Base-by-base conservation (phyloP, 2,888 invertebrate species). In the Dorcus hopei region DNA sequence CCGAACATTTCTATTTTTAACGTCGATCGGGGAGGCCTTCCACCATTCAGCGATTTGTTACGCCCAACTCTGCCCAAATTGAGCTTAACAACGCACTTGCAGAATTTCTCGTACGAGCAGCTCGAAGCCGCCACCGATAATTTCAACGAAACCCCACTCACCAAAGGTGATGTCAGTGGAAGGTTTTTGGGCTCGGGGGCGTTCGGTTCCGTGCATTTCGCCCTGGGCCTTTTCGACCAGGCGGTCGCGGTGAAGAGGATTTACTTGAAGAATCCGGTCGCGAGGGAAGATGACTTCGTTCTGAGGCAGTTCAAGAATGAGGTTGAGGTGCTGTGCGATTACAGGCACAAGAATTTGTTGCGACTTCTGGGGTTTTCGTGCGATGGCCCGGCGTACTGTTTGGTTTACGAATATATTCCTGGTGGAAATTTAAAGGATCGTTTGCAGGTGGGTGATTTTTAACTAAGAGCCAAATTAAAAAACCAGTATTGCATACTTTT, bases 341-440 rank as follows among this genome's bases (percentile, higher is more conserved):
- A 86, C 65, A 81, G 83, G 39, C 92, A 93, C 78, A 81, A 83
- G 64, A 91, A 92, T 77, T 83, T 93, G 64, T 82, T 93, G 4
- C 84, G 86, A 0, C 80, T 93, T 64, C 78, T 90, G 61, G 92
- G 90, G 0, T 91, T 86, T 74, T 90, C 89, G 4, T 81, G 84
- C 64, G 87, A 90, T 78, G 88, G 88, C 0, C 82, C 83, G 1
- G 81, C 83, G 33, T 84, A 86, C 61, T 92, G 91, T 74, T 81
- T 93, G 49, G 81, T 92, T 8, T 91, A 90, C 74, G 87, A 89
- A 72, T 92, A 86, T 72, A 85, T 93, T 77, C 80, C 84, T 49
- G 89, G 90, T 65, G 92, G 92, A 1, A 88, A 90, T 1, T 79
- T 93, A 45, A 84, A 85, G 64, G 85, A 89, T 64, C 82, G 87